Evolutionary conservation across 1,140 invertebrate species (phyloP), one percentile per base, ranked within the genome.

Genomic region (Drosophila triauraria): DNA sequence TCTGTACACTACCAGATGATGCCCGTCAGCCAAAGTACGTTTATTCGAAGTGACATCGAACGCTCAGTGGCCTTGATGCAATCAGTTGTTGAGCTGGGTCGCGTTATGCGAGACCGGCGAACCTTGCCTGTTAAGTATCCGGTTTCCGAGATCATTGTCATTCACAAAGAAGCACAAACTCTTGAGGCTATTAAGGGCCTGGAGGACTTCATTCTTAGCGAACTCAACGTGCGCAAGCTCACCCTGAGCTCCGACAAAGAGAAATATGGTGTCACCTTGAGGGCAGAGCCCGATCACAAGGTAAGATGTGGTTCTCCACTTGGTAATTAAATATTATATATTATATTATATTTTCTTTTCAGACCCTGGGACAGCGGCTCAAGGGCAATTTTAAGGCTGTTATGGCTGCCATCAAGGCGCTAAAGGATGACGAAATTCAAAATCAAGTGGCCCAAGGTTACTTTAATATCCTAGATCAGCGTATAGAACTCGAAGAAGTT

Each of bases 111-210:
- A 58, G 99, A 99, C 91, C 95, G 98, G 38, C 97, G 98, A 93
- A 99, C 97, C 1, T 95, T 99, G 61, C 98, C 99, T 0, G 95
- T 99, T 0, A 99, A 99, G 94, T 99, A 99, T 94, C 99, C 99
- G 0, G 93, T 99, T 53, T 98, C 97, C 17, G 98, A 99, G 94
- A 95, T 99, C 57, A 96, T 99, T 30, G 96, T 99, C 7, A 98
- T 99, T 75, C 97, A 99, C 91, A 96, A 97, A 79, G 96, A 99
- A 84, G 84, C 94, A 42, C 92, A 95, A 30, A 96, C 96, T 77
- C 93, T 99, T 40, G 93, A 96, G n/a, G 97, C 99, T 86, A 94
- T 99, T 1, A 93, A 95, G 43, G 95, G 95, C 9, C 93, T 99
- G 25, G 94, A 99, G 91, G 94, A 94, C 30, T 99, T 99, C 91